Percentiles rank a stretch among this genome's conserved stretches.
Evolutionary conservation across 2,113 vertebrate genomes (phyloP).

Genomic region (Holacanthus passer): DNA sequence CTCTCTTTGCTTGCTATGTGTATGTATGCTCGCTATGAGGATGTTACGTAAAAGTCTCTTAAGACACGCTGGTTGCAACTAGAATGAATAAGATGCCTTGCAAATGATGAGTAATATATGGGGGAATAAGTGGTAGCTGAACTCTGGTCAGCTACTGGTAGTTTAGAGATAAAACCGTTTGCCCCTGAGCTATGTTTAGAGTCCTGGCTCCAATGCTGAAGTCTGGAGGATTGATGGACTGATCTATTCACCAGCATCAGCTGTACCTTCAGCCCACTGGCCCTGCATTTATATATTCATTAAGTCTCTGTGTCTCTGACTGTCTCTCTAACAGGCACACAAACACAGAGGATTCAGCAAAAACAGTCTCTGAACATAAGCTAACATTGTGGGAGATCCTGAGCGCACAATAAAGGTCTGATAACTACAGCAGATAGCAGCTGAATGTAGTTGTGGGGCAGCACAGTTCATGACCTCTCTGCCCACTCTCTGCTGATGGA

Average conservation of each 20-base stretch:
- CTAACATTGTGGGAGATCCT: slow-evolving; percentile 26
- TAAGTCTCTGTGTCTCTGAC: neutral
- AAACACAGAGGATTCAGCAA: slow-evolving; percentile 13
- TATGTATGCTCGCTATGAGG: slow-evolving; percentile 27
- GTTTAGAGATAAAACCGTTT: neutral
- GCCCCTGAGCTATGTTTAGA: slow-evolving; percentile 1
- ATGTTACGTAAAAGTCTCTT: slow-evolving; percentile 13
- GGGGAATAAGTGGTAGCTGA: neutral
- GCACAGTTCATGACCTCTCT: slow-evolving; percentile 60
- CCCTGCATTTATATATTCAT: slow-evolving; percentile 12
- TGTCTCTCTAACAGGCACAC: slow-evolving; percentile 9
- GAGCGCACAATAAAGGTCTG: slow-evolving; percentile 35
- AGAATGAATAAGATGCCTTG: no score
- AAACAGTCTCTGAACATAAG: slow-evolving; percentile 4
- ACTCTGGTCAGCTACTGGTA: no score
- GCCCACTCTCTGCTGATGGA: slow-evolving; percentile 69
- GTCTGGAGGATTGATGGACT: neutral
- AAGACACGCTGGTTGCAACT: neutral
- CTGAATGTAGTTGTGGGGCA: slow-evolving; percentile 26
- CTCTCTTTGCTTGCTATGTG: neutral
- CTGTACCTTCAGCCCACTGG: neutral
- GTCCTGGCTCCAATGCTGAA: neutral
- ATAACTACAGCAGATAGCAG: slow-evolving; percentile 38
- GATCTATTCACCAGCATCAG: slow-evolving; percentile 30
- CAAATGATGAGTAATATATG: slow-evolving; percentile 4